phyloP scores from a whole-genome alignment of 2,797 vertebrate genomes.

The Microctenopoma lineatum region DNA sequence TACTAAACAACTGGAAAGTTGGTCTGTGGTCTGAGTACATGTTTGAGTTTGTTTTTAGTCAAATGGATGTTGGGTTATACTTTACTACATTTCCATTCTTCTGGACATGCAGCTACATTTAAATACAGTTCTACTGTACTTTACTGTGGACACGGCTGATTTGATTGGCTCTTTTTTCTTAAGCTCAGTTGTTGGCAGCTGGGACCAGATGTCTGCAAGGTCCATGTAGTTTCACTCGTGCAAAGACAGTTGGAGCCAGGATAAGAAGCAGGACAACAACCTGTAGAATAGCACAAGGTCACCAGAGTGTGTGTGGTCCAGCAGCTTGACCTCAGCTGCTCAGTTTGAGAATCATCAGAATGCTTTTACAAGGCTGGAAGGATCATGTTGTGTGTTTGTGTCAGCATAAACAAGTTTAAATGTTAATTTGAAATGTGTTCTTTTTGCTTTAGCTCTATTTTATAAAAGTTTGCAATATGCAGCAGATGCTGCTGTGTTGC shows the following conservation, averaged over 20 bases:
- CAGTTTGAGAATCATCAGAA: constrained; percentile 14
- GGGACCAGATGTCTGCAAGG: too few relatives aligned
- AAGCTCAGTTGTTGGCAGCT: not conserved
- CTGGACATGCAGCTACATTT: too few relatives aligned
- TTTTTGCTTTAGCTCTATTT: not conserved
- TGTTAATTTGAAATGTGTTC: not conserved
- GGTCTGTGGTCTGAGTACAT: too few relatives aligned
- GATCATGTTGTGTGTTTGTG: not conserved
- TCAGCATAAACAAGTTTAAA: not conserved
- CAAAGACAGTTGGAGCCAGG: not conserved
- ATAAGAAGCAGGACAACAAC: not conserved
- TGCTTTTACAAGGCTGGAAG: not conserved
- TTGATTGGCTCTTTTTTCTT: not conserved
- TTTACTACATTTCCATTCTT: too few relatives aligned
- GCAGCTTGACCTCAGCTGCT: constrained; percentile 32
- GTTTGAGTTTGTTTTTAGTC: too few relatives aligned
- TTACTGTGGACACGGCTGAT: not conserved
- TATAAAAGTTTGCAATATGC: not conserved
- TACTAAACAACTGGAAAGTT: too few relatives aligned
- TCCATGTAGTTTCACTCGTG: too few relatives aligned
- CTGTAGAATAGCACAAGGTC: not conserved
- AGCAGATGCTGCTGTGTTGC: too few relatives aligned
- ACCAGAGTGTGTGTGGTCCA: constrained; percentile 43
- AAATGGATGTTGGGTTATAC: too few relatives aligned
- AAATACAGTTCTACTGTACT: not conserved